These are phyloP conservation scores for Leptopterna dolabrata DNA, from an alignment of 2,888 invertebrate species.

Conservation along the genomic window DNA sequence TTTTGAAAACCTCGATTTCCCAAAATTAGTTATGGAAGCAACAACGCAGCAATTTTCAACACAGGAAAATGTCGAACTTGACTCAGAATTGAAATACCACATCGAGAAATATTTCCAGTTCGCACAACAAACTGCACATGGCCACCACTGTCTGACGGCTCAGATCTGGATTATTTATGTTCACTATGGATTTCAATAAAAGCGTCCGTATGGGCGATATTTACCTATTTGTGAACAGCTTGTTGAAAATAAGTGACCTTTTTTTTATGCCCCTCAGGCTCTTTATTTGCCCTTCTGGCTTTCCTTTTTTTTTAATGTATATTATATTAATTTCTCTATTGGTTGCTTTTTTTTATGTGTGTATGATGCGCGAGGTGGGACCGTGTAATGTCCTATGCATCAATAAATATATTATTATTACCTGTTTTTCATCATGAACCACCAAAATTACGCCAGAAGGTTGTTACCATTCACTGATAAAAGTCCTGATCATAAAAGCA, in stretches of 20 bases:
- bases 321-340: no score
- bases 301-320: no score
- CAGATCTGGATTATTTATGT: constrained; percentile 64
- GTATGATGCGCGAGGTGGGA: no score
- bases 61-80: no score
- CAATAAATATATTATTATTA: no score
- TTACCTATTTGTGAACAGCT: constrained; percentile 62
- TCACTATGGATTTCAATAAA: constrained; percentile 60
- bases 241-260: constrained; percentile 64
- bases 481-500: constrained; percentile 64
- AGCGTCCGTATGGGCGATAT: constrained; percentile 65
- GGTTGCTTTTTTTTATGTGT: no score
- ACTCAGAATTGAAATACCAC: background rate
- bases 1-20: background rate
- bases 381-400: no score
- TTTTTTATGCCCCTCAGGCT: no score
- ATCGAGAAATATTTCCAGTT: background rate
- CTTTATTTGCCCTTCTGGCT: no score
- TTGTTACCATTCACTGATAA: constrained; percentile 64
- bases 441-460: constrained; percentile 66
- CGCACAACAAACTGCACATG: constrained; percentile 45
- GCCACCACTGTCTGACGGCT: constrained; percentile 64
- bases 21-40: background rate
- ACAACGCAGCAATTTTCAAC: background rate
- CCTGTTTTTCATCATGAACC: constrained; percentile 65